A percentile compares a stretch with the other conserved stretches of the same genome.
phyloP scores from a whole-genome alignment of 2,888 invertebrate species.

The Taenaris catops region DNA sequence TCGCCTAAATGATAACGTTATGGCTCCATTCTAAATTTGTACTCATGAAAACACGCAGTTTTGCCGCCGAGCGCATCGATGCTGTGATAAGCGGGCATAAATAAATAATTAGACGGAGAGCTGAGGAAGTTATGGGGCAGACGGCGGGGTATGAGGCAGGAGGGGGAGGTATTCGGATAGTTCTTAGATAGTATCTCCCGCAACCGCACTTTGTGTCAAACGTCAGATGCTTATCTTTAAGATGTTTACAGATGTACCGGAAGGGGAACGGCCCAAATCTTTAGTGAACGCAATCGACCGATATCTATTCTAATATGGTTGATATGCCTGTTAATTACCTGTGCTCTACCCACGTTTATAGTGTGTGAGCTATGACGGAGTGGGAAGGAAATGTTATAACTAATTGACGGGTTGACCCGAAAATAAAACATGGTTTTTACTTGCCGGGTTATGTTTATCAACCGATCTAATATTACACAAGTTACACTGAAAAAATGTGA shows the following conservation, averaged over 20 bases:
- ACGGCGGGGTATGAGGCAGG: conserved; percentile 28
- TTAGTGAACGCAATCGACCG: conserved; percentile 62
- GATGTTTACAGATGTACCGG: conserved; percentile 78
- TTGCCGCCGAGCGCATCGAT: conserved; percentile 73
- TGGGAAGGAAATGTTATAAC: conserved; percentile 8
- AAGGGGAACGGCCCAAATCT: conserved; percentile 68
- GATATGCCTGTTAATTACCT: conserved; percentile 63
- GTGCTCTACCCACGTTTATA: conserved; percentile 22
- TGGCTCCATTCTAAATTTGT: conserved; percentile 62
- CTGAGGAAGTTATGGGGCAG: conserved; percentile 39
- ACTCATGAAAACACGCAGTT: conserved; percentile 60
- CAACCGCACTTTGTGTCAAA: conserved; percentile 79
- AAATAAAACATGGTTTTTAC: conserved; percentile 6
- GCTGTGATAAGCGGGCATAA: conserved; percentile 70
- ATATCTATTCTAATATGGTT: conserved; percentile 50
- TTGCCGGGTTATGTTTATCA: neutral
- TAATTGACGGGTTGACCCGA: conserved; percentile 8
- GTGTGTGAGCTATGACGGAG: conserved; percentile 19
- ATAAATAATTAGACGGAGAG: conserved; percentile 75
- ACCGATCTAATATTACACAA: neutral
- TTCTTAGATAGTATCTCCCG: conserved; percentile 69
- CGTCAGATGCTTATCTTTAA: conserved; percentile 73
- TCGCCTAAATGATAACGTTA: conserved; percentile 62
- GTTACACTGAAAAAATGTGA: neutral
- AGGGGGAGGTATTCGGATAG: conserved; percentile 51